These are phyloP conservation scores for Drosophila hydei DNA, from an alignment of 1,140 invertebrate species.

Conservation along the genomic window DNA sequence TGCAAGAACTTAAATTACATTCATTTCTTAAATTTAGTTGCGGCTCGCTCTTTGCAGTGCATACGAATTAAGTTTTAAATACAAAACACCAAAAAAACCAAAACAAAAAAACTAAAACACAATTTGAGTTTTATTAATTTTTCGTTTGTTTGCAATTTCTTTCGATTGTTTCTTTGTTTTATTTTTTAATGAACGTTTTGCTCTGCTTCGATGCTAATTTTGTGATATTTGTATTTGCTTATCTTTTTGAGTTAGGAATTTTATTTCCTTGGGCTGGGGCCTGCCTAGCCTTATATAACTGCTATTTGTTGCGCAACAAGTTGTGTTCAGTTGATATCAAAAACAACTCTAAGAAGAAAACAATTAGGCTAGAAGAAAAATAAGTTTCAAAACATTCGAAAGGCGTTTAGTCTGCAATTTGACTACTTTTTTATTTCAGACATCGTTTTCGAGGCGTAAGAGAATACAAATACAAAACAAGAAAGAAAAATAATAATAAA, in stretches of 20 bases:
- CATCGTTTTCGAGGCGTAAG: constrained; percentile 24
- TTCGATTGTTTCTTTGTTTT: constrained; percentile 32
- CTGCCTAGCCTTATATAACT: constrained; percentile 58
- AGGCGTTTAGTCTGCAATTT: constrained; percentile 11
- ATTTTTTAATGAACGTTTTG: constrained; percentile 48
- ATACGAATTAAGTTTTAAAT: constrained; percentile 57
- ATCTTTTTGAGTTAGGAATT: constrained; percentile 7
- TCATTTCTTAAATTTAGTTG: constrained; percentile 56
- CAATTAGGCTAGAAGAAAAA: neutral
- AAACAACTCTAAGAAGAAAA: constrained; percentile 18
- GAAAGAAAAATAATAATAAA: constrained; percentile 48
- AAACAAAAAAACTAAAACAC: constrained; percentile 52
- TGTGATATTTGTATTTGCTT: constrained; percentile 77
- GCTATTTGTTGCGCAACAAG: constrained; percentile 71
- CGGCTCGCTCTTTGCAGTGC: constrained; percentile 56
- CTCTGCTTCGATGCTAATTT: constrained; percentile 79
- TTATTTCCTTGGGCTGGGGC: constrained; percentile 33
- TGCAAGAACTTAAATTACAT: constrained; percentile 55
- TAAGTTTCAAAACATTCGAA: constrained; percentile 43
- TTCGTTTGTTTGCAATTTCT: constrained; percentile 5
- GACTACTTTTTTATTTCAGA: constrained; percentile 25
- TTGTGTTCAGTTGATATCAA: constrained; percentile 79
- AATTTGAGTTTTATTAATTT: constrained; percentile 76
- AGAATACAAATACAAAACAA: constrained; percentile 64
- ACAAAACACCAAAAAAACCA: constrained; percentile 57